These are phyloP conservation scores for Platynereis dumerilii DNA, from an alignment of 2,888 invertebrate genomes.

Conservation along the genomic window DNA sequence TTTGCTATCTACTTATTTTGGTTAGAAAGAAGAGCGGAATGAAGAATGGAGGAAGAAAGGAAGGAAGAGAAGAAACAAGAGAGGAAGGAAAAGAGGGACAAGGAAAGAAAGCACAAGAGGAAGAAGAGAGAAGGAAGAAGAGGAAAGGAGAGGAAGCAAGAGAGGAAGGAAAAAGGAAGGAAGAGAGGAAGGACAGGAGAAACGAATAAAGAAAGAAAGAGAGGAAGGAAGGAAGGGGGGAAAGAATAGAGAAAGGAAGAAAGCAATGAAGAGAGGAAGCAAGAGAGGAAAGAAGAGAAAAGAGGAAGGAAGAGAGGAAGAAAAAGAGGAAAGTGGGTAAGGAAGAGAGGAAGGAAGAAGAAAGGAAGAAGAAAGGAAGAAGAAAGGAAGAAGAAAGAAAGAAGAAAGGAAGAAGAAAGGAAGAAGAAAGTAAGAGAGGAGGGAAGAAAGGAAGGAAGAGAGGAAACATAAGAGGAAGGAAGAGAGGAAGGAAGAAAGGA, in stretches of 20 bases:
- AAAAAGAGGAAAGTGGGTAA: background rate
- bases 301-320: background rate
- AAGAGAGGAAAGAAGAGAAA: background rate
- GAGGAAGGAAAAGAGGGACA: background rate
- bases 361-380: background rate
- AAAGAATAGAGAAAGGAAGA: background rate
- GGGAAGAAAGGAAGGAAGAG: background rate
- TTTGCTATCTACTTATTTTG: no score
- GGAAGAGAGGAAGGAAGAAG: background rate
- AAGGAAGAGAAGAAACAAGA: background rate
- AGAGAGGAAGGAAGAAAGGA: no score
- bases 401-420: background rate
- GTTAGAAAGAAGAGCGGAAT: background rate
- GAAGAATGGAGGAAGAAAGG: background rate
- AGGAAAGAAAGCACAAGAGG: background rate
- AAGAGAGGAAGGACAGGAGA: background rate
- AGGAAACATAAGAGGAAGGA: background rate
- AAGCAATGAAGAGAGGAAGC: background rate
- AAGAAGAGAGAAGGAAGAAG: background rate
- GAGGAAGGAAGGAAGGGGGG: conserved; percentile 1
- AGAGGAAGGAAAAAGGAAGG: background rate
- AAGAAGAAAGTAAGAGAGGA: background rate
- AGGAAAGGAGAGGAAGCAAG: background rate
- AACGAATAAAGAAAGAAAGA: background rate
- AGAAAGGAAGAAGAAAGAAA: background rate